A percentile compares a stretch with the other conserved stretches of the same genome.
Conservation (phyloP, 2,888 invertebrate genomes). For the Papilio elwesi region DNA sequence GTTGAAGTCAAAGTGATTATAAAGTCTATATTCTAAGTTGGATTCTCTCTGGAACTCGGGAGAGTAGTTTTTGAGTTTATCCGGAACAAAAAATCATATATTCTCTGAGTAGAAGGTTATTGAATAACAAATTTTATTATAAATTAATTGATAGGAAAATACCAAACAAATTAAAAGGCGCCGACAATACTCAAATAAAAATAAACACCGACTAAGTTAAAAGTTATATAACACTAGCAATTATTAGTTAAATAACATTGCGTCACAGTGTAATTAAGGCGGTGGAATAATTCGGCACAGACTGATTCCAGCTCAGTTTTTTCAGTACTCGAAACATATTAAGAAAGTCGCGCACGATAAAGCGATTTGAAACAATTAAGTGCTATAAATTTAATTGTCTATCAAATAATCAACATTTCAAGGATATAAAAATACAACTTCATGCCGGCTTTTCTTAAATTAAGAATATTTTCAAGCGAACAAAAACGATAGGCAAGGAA, state of each 20-base stretch:
- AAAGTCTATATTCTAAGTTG: no score
- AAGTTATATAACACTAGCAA: conserved; percentile 27
- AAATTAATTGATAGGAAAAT: neutral
- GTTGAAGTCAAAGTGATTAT: no score
- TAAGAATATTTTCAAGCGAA: conserved; percentile 11
- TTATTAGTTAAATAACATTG: conserved; percentile 29
- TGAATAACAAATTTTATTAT: neutral
- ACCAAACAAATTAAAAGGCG: neutral
- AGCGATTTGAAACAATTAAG: conserved; percentile 34
- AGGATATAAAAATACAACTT: conserved; percentile 20
- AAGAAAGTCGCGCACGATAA: conserved; percentile 38
- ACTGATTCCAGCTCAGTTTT: conserved; percentile 23
- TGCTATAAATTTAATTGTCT: conserved; percentile 38
- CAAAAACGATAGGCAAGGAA: neutral
- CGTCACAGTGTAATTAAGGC: conserved; percentile 36
- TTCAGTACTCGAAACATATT: conserved; percentile 12
- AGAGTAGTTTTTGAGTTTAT: no score
- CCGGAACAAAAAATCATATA: no score
- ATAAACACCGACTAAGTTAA: neutral
- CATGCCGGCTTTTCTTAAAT: neutral
- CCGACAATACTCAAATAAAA: neutral
- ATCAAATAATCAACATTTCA: conserved; percentile 29
- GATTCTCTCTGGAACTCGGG: no score
- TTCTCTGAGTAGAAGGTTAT: neutral
- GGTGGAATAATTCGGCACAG: conserved; percentile 28